phyloP scores from a whole-genome alignment of 1,140 invertebrate genomes.

The Lepidurus packardi region DNA sequence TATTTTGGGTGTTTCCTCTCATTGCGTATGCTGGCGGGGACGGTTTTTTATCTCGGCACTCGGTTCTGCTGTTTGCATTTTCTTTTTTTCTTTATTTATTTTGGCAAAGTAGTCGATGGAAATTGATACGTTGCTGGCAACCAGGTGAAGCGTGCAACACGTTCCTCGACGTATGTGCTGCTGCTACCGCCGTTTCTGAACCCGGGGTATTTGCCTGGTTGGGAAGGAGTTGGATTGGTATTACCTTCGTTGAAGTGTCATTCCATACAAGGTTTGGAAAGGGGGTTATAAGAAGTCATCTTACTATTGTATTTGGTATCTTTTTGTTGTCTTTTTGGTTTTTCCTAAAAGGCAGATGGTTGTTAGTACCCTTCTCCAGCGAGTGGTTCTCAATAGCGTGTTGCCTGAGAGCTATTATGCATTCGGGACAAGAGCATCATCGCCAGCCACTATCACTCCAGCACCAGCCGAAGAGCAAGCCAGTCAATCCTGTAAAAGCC shows the following conservation, averaged over 20 bases:
- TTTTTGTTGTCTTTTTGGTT: neutral
- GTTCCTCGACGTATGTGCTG: neutral
- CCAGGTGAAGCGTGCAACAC: constrained; percentile 13
- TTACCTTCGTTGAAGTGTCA: neutral
- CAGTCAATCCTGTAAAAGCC: neutral
- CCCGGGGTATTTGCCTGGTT: neutral
- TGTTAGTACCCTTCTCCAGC: neutral
- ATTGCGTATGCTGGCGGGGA: neutral
- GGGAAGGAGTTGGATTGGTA: neutral
- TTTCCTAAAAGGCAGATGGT: constrained; percentile 4
- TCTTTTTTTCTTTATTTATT: neutral
- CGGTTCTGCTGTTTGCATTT: neutral
- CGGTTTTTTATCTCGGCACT: neutral
- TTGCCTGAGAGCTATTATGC: neutral
- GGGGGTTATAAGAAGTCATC: neutral
- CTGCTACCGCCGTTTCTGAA: neutral
- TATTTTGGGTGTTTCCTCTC: neutral
- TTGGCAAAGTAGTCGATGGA: neutral
- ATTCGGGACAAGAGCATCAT: constrained; percentile 18
- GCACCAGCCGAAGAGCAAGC: neutral
- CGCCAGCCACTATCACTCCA: neutral
- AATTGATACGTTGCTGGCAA: constrained; percentile 16
- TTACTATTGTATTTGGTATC: too few species aligned
- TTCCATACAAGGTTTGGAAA: neutral
- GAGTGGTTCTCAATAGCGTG: neutral